Percentiles rank a stretch among this genome's conserved stretches.
Evolutionary conservation across 2,113 vertebrate species (phyloP).

Genomic region (Engraulis encrasicolus): DNA sequence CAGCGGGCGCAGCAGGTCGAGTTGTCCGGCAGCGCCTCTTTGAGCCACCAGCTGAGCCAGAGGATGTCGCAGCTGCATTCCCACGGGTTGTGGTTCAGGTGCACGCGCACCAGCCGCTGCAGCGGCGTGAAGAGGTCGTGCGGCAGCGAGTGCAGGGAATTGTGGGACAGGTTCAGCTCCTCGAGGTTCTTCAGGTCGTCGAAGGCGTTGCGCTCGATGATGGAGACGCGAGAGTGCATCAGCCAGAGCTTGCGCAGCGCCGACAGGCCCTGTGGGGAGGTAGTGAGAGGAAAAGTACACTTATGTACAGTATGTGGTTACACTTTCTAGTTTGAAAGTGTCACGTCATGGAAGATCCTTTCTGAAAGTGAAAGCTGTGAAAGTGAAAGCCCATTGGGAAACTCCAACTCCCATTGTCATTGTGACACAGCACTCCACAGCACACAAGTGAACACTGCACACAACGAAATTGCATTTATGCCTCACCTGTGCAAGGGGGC

Average conservation of each 20-base stretch:
- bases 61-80: constrained; percentile 96
- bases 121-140: constrained; percentile 96
- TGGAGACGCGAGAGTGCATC: constrained; percentile 92
- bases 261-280: too few species aligned
- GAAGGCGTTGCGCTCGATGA: constrained; percentile 95
- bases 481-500: too few species aligned
- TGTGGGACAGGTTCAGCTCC: constrained; percentile 94
- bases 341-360: too few species aligned
- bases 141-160: constrained; percentile 91
- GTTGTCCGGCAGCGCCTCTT: constrained; percentile 95
- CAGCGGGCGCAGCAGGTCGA: constrained; percentile 96
- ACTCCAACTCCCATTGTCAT: too few species aligned
- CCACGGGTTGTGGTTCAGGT: constrained; percentile 98
- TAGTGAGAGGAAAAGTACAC: too few species aligned
- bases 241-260: constrained; percentile 92
- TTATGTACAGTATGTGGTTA: too few species aligned
- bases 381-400: too few species aligned
- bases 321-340: too few species aligned
- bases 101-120: constrained; percentile 91
- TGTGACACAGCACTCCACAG: too few species aligned
- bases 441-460: too few species aligned
- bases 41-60: constrained; percentile 98
- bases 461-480: too few species aligned
- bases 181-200: constrained; percentile 95
- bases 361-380: too few species aligned